phyloP scores from a whole-genome alignment of 2,797 vertebrate genomes.

The Epinephelus awoara region DNA sequence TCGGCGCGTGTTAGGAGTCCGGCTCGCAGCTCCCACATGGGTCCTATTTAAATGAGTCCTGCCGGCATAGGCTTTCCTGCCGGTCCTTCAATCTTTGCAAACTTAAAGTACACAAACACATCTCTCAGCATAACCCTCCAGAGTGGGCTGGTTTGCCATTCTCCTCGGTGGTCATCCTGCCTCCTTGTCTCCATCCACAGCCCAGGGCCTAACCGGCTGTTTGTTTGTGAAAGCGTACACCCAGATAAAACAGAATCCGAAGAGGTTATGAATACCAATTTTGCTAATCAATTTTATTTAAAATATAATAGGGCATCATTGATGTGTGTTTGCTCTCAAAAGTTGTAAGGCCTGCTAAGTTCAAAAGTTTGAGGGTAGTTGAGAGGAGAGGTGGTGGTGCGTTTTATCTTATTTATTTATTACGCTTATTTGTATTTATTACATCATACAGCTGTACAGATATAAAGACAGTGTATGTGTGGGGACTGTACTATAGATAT shows the following conservation, averaged over 20 bases:
- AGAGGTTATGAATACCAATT: conserved; percentile 88
- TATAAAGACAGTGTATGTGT: conserved; percentile 16
- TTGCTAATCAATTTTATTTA: conserved; percentile 86
- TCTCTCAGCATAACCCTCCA: conserved; percentile 65
- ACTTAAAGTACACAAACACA: conserved; percentile 72
- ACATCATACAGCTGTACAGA: conserved; percentile 49
- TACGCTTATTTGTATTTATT: conserved; percentile 56
- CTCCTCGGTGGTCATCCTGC: conserved; percentile 66
- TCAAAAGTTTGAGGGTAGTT: conserved; percentile 63
- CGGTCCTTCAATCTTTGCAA: conserved; percentile 69
- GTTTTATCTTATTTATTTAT: conserved; percentile 51
- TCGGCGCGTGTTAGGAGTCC: conserved; percentile 76
- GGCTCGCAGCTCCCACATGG: conserved; percentile 72
- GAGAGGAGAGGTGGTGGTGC: conserved; percentile 50
- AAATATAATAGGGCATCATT: conserved; percentile 80
- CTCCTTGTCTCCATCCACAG: conserved; percentile 66
- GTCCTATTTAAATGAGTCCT: conserved; percentile 79
- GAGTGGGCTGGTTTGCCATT: conserved; percentile 63
- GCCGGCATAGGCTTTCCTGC: conserved; percentile 65
- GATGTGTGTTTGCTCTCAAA: conserved; percentile 78
- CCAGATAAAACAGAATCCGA: conserved; percentile 88
- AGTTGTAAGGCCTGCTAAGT: conserved; percentile 61
- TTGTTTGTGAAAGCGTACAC: conserved; percentile 85
- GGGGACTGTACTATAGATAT: conserved; percentile 45
- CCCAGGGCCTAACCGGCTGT: conserved; percentile 72